Percentiles rank a stretch among this genome's conserved stretches.
Conservation (phyloP, 2,113 vertebrate genomes). For the Suricata suricatta region DNA sequence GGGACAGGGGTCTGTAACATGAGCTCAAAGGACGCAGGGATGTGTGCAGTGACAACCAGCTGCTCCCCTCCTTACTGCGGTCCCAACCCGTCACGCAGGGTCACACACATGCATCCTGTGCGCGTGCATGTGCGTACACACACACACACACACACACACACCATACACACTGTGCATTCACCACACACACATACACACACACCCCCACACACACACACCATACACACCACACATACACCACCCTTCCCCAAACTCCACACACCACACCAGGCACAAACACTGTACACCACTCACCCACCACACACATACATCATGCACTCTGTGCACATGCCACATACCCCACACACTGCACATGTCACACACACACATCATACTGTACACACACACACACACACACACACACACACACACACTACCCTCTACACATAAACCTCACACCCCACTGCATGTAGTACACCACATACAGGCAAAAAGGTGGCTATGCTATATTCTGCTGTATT, state of each 20-base stretch:
- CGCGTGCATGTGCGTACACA: rapidly evolving
- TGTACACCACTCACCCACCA: background rate
- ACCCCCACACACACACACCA: background rate
- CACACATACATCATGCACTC: background rate
- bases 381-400: background rate
- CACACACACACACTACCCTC: background rate
- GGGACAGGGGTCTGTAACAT: background rate
- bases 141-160: background rate
- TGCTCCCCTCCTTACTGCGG: background rate
- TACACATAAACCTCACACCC: background rate
- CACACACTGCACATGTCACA: background rate
- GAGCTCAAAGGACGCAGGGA: background rate
- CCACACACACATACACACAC: background rate
- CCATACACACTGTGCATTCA: background rate
- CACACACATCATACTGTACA: background rate
- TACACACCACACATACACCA: background rate
- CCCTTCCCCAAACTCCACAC: background rate
- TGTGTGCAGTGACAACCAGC: rapidly evolving
- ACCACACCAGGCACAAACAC: background rate
- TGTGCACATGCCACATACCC: background rate
- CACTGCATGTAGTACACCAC: background rate
- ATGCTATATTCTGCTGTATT: background rate
- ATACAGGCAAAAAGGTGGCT: background rate
- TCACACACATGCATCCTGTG: background rate
- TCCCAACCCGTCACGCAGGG: background rate